A percentile compares a stretch with the other conserved stretches of the same genome.
These are phyloP conservation scores for Etheostoma spectabile DNA, from an alignment of 2,113 vertebrate genomes.

Conservation along the genomic window DNA sequence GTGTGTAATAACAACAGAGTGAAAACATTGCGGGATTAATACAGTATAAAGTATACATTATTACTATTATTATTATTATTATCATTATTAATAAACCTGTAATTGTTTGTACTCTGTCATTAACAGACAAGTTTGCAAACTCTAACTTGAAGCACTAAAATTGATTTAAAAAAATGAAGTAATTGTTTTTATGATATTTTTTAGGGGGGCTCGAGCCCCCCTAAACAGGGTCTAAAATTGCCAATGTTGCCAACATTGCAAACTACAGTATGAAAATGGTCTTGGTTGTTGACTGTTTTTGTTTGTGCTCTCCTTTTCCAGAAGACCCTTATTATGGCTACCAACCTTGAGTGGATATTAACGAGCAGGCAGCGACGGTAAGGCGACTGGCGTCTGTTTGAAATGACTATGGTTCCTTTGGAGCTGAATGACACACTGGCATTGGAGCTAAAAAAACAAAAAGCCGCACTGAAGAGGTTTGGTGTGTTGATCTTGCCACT, in stretches of 20 bases:
- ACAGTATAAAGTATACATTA: no score
- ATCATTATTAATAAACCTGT: no score
- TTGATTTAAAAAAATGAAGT: no score
- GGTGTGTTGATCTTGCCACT: slow-evolving; percentile 16
- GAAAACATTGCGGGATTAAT: no score
- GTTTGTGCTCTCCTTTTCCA: slow-evolving; percentile 46
- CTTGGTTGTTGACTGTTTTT: not conserved
- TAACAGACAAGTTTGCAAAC: no score
- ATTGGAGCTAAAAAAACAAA: not conserved
- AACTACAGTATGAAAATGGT: not conserved
- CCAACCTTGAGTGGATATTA: slow-evolving; percentile 69
- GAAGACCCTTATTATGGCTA: slow-evolving; percentile 82
- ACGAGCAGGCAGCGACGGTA: not conserved
- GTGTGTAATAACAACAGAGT: no score
- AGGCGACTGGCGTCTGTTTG: slow-evolving; percentile 18
- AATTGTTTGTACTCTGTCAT: no score
- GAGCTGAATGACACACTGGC: slow-evolving; percentile 19
- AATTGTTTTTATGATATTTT: no score
- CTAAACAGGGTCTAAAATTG: no score
- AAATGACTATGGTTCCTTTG: slow-evolving; percentile 44
- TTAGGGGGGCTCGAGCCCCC: no score
- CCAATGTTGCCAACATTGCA: not conserved
- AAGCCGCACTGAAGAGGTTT: slow-evolving; percentile 18
- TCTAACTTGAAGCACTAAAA: no score
- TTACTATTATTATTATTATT: no score